Conservation (phyloP, 2,797 vertebrate species). For the Microchirus variegatus region DNA sequence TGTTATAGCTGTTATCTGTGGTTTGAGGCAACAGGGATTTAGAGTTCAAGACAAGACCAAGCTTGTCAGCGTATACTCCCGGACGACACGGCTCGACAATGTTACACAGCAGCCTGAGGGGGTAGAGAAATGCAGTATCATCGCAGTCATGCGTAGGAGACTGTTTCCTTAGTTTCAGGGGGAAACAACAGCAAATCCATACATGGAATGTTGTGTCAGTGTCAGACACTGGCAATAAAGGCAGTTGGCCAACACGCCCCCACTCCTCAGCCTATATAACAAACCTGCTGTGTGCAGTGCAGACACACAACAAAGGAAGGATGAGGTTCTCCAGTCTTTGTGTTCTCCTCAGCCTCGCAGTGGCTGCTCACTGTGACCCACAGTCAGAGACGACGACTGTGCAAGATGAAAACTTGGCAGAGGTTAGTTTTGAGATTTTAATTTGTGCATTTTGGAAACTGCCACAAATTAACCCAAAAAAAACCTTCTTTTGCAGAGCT, state of each 20-base stretch:
- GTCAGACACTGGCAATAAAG: slow-evolving; percentile 25
- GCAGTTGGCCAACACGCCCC: slow-evolving; percentile 64
- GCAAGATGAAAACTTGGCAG: slow-evolving; percentile 61
- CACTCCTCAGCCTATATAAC: slow-evolving; percentile 56
- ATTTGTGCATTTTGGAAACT: background rate
- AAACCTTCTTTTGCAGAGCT: slow-evolving; percentile 73
- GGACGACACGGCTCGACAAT: background rate
- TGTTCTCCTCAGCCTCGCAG: slow-evolving; percentile 63
- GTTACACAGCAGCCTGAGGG: slow-evolving; percentile 18
- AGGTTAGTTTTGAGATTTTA: background rate
- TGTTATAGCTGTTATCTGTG: background rate
- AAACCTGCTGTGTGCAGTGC: slow-evolving; percentile 6
- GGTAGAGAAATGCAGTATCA: background rate
- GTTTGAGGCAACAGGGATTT: background rate
- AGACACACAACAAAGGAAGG: slow-evolving; percentile 23
- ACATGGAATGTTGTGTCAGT: slow-evolving; percentile 30
- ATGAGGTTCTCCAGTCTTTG: slow-evolving; percentile 58
- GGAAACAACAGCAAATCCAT: background rate
- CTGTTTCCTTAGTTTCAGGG: background rate
- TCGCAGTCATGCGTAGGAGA: background rate
- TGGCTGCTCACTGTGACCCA: slow-evolving; percentile 55
- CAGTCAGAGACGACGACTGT: slow-evolving; percentile 16
- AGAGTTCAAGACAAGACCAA: slow-evolving; percentile 6
- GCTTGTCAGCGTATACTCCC: slow-evolving; percentile 22
- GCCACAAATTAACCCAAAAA: background rate